Evolutionary conservation across 2,113 vertebrate genomes (phyloP), one percentile per base, ranked within the genome.

Genomic region (Ictidomys tridecemlineatus): DNA sequence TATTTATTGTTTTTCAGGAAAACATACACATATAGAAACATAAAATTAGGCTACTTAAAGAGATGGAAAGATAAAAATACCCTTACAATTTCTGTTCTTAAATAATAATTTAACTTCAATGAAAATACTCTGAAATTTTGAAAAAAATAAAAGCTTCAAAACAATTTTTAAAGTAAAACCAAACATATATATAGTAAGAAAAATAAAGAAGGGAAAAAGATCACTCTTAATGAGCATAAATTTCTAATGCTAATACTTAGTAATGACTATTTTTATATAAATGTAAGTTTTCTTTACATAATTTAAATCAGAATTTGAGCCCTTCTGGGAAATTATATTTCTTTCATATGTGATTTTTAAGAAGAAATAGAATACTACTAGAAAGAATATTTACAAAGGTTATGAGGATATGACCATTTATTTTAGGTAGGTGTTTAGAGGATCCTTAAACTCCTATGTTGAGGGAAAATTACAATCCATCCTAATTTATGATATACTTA

Each of bases 351-450:
- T 90, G 61, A 91, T 72, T 84, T 69, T 9, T 72, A 48, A 89
- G 48, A 93, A 92, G 53, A 97, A 94, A 91, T 85, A 87, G 61
- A 95, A 95, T 87, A 89, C 37, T 94, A 90, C 73, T 95, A 70
- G 45, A 86, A 85, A 96, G 51, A 93, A 11, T 37, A 80, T 42
- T 95, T 58, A 74, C 45, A 96, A 84, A 93, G 4, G 63, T 89
- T 93, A 90, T 63, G 89, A 90, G 78, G 28, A 79, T 67, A 92
- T 65, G 45, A 70, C 4, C 32, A 89, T 80, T 80, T 91, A 86
- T 85, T 93, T 92, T 48, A 97, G 67, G 17, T 73, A 76, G 37
- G 37, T 8, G 13, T 89, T 89, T 91, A 83, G 92, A 92, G 82
- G 42, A 65, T 73, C n/a, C 58, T 91, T 73, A 95, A 95, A 92